Evolutionary conservation across 2,113 vertebrate species (phyloP).

Genomic region (Brachyhypopomus occidentalis): DNA sequence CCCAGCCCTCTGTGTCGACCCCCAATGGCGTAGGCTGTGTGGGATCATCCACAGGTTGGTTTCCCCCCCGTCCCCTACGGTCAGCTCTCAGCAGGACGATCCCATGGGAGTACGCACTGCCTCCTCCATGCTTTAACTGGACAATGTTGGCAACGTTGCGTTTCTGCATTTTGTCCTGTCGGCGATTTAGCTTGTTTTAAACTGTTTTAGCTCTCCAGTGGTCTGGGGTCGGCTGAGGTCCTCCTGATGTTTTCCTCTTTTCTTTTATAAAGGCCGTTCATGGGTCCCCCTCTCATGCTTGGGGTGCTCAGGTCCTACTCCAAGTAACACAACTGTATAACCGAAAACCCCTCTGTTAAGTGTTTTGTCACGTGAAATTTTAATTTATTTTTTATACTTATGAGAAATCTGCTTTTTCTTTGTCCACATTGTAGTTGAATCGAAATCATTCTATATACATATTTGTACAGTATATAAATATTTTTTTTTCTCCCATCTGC

Average conservation of each 20-base stretch:
- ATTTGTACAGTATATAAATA: slow-evolving; percentile 46
- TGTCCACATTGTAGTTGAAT: slow-evolving; percentile 59
- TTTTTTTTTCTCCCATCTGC: slow-evolving; percentile 43
- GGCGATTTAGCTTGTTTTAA: slow-evolving; percentile 45
- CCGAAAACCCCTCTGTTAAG: slow-evolving; percentile 50
- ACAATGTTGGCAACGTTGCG: neutral
- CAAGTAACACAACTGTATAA: slow-evolving; percentile 50
- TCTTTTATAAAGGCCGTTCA: slow-evolving; percentile 41
- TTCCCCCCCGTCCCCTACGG: neutral
- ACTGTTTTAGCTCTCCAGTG: slow-evolving; percentile 32
- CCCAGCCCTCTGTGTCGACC: neutral
- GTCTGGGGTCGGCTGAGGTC: neutral
- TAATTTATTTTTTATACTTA: slow-evolving; percentile 81
- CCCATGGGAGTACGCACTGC: slow-evolving; percentile 29
- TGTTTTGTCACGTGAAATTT: slow-evolving; percentile 67
- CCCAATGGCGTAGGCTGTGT: neutral
- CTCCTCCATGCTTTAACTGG: slow-evolving; percentile 32
- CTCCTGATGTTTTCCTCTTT: neutral
- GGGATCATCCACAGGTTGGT: neutral
- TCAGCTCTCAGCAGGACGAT: slow-evolving; percentile 1
- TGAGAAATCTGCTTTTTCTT: slow-evolving; percentile 55
- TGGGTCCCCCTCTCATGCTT: slow-evolving; percentile 29
- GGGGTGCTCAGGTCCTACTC: slow-evolving; percentile 31
- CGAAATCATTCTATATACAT: slow-evolving; percentile 60
- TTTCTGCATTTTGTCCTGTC: slow-evolving; percentile 4